Evolutionary conservation across 2,888 invertebrate species (phyloP), one percentile per base, ranked within the genome.

Genomic region (Dryomyza anilis): DNA sequence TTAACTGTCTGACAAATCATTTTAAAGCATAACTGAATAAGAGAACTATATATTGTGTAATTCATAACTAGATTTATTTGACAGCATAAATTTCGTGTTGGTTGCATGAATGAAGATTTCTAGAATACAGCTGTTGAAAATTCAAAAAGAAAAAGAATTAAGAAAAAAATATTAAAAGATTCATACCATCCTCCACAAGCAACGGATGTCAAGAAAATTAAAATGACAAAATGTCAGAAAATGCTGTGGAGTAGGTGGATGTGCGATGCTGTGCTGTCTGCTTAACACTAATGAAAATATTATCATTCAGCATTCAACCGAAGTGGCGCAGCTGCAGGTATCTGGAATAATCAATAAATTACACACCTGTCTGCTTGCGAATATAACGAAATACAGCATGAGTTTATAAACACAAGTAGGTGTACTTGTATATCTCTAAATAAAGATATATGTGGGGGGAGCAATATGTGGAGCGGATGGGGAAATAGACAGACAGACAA

Each of bases 281-380:
- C 36, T 33, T 36, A 36, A n/a, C 55, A 52, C 16, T 25, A 30
- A 55, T 19, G 33, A 36, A 33, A 36, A 33, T 21, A 50, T 55
- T 36, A 33, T 33, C 36, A 55, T 55, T 55, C 55, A 36, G 43
- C 43, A 43, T 69, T 33, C 33, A 12, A 33, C 39, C 39, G 7
- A 39, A 12, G 3, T 2, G 39, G 39, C n/a, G 14, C 39, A 14
- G 14, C 39, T 39, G 39, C 3, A 3, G n/a, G 3, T 72, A 74
- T 74, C 76, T 74, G 75, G 73, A 78, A 78, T 80, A 79, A 79
- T 79, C 79, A 79, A 80, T 80, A 79, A 78, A 79, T 79, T 80
- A 79, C 77, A 80, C 79, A 79, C 80, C 80, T 80, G 77, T 78
- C 79, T 79, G 80, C 72, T 70, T 77, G 73, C 74, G 74, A 73